Evolutionary conservation across 1,140 invertebrate genomes (phyloP), one percentile per base, ranked within the genome.

Genomic region (Drosophila jambulina): DNA sequence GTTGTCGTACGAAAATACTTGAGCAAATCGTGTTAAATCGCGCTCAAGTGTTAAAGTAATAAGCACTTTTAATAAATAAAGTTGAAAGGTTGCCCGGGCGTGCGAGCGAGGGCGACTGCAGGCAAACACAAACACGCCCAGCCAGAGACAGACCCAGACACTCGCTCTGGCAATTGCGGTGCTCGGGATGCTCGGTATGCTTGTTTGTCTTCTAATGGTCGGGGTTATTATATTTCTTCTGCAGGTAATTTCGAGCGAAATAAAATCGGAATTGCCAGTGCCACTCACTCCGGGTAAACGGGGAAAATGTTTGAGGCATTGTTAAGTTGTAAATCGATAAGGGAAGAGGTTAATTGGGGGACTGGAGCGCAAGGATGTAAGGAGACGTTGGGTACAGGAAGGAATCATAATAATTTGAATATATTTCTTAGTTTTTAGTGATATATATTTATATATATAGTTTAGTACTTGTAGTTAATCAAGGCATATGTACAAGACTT

Each of bases 61-160:
- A 90, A 90, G 85, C 85, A 90, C 81, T 90, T 90, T 90, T 90
- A 90, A 90, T 85, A 90, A 90, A 90, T 84, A 85, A 85, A 90
- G 71, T 78, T 90, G 81, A 88, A 81, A 78, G 80, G 49, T 65
- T 56, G 65, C 48, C 25, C 19, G 63, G 45, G 42, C 38, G 49
- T 68, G 64, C 13, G 43, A n/a, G 38, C 29, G 45, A 27, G 65
- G 34, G 46, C 15, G 23, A 63, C 62, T 54, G 67, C 36, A 68
- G 62, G 12, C 63, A 67, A 69, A 72, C 72, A 77, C 21, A 68
- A 53, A 78, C 43, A 62, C 17, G 56, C 34, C 48, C 21, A 69
- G 45, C 43, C 67, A 72, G 23, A 36, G 46, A 46, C 68, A 72
- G 19, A 36, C 48, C 34, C 46, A 70, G 46, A 6, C 48, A 29